These are phyloP conservation scores for Sinhomidia bicolor DNA, from an alignment of 2,888 invertebrate genomes.

Conservation along the genomic window DNA sequence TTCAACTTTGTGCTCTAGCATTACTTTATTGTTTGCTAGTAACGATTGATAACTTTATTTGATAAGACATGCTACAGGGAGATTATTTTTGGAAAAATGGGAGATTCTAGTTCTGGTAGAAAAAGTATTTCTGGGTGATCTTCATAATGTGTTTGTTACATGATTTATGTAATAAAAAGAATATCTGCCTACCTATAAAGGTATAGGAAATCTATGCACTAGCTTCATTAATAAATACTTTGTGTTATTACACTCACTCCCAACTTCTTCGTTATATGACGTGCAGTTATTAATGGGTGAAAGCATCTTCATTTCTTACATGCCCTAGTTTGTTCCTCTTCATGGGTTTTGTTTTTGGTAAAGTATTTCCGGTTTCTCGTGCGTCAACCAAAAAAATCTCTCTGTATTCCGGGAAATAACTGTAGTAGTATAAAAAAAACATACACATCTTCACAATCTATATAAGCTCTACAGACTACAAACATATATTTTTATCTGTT, in stretches of 20 bases:
- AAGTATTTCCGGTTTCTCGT: background rate
- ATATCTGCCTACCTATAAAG: too few species aligned
- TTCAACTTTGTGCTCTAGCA: background rate
- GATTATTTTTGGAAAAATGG: conserved; percentile 19
- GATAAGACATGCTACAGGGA: background rate
- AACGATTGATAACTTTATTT: conserved; percentile 19
- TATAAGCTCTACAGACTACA: too few species aligned
- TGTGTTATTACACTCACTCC: too few species aligned
- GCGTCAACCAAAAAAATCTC: background rate
- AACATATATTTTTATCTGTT: too few species aligned
- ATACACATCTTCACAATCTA: too few species aligned
- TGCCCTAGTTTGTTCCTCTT: background rate
- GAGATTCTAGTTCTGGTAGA: too few species aligned
- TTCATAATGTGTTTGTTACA: background rate
- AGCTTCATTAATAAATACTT: background rate
- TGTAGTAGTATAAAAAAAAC: too few species aligned
- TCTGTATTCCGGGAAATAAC: background rate
- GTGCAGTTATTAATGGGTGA: background rate
- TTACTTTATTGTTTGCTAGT: background rate
- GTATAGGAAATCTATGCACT: too few species aligned
- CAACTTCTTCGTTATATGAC: background rate
- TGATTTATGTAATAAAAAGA: background rate
- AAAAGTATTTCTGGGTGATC: too few species aligned
- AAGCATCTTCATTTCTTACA: background rate
- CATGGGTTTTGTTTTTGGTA: background rate